Base-by-base conservation (phyloP, 2,113 vertebrate genomes). In the Myrmophylax atrothorax region DNA sequence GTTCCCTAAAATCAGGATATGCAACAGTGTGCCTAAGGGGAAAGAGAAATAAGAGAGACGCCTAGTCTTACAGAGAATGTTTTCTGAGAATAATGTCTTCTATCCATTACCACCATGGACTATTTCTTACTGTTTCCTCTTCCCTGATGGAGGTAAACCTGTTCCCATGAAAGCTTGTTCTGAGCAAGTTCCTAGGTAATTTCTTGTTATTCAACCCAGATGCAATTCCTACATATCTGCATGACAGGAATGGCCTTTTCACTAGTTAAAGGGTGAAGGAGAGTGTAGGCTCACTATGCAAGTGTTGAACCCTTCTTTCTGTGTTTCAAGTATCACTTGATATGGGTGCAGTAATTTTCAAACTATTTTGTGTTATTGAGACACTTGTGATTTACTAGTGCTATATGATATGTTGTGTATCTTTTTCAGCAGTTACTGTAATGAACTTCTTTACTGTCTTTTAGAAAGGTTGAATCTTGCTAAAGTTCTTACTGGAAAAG, bases 1-100 rank as follows among this genome's bases (percentile, higher is more conserved):
- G 73, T 89, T 87, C 49, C 56, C 60, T 93, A 89, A 91, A 87
- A 87, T 91, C 81, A 75, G 77, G 87, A 84, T 89, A 84, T 72
- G 77, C 60, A 91, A 72, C 35, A 67, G 69, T 59, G 47, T 84
- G 87, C 84, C 87, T 94, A 87, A 89, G 77, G 87, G 77, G 33
- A 89, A 96, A 87, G 60, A 84, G 64, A 84, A 74, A 84, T 80
- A 78, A 89, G 53, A 87, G 20, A 47, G 31, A 67, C 47, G 47
- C 69, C 42, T 93, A 60, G 66, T 67, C 73, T 89, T 78, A 38
- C 87, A 89, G 73, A 72, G 29, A 22, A 89, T 68, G 13, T 69
- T 89, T 92, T 84, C 56, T 26, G 53, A 87, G 81, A 93, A 63
- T 68, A 90, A 44, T 70, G 24, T 64, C 37, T 91, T 91, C 66